Evolutionary conservation across 2,797 vertebrate genomes (phyloP).

Genomic region (Oreortyx pictus): DNA sequence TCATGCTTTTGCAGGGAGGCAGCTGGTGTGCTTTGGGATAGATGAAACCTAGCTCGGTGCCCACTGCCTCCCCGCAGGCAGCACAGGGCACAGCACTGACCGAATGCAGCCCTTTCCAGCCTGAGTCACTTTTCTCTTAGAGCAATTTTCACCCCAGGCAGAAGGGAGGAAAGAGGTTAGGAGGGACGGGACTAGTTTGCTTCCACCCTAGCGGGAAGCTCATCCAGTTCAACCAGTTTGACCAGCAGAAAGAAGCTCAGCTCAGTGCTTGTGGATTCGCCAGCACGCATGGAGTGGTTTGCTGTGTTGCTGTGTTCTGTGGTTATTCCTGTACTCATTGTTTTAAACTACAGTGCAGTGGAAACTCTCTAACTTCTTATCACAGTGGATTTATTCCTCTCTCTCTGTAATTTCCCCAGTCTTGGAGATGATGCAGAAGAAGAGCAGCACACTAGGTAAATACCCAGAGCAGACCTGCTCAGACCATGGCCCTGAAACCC

Average conservation of each 20-base stretch:
- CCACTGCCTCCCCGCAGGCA: not conserved
- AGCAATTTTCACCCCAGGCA: not conserved
- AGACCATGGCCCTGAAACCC: not conserved
- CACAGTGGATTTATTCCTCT: not conserved
- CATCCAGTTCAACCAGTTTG: not conserved
- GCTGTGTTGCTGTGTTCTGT: not conserved
- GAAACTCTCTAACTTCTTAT: not conserved
- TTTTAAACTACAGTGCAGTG: fast-evolving
- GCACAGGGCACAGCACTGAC: fast-evolving
- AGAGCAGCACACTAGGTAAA: slow-evolving; percentile 65
- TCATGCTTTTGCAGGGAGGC: not conserved
- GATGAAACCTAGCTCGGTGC: not conserved
- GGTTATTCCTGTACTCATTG: not conserved
- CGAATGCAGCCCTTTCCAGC: not conserved
- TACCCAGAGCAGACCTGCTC: not conserved
- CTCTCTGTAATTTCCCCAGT: slow-evolving; percentile 18
- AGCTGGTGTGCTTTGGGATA: not conserved
- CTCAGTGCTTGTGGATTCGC: not conserved
- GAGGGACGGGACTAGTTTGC: not conserved
- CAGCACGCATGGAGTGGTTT: not conserved
- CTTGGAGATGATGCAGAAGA: slow-evolving; percentile 63
- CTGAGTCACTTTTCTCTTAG: not conserved
- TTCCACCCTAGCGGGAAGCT: not conserved
- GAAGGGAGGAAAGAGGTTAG: not conserved
- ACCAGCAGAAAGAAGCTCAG: not conserved